These are phyloP conservation scores for Chirona hameri DNA, from an alignment of 2,888 invertebrate genomes.

Conservation along the genomic window DNA sequence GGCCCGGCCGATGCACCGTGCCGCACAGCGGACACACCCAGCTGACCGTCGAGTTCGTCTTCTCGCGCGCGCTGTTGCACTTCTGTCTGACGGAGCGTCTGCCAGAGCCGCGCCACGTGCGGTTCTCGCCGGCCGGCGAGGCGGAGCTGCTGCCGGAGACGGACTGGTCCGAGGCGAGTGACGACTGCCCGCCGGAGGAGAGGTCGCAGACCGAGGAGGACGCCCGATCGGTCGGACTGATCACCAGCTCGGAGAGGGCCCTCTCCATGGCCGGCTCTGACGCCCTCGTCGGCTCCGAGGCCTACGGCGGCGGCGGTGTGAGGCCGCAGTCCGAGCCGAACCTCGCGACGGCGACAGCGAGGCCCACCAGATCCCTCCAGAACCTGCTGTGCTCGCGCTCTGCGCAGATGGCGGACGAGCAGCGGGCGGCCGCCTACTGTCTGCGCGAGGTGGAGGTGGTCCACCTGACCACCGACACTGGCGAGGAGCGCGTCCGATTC, in stretches of 20 bases:
- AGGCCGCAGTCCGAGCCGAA: not conserved
- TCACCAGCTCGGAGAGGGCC: not conserved
- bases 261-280: not conserved
- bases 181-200: not conserved
- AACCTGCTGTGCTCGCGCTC: not conserved
- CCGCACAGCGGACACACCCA: not conserved
- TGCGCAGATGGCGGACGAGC: not conserved
- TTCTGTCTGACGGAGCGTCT: constrained; percentile 13
- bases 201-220: not conserved
- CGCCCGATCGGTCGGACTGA: not conserved
- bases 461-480: constrained; percentile 51
- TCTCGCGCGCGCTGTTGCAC: not conserved
- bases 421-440: not conserved
- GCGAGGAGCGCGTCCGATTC: constrained; percentile 6
- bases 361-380: not conserved
- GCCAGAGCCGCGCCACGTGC: not conserved
- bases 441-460: constrained; percentile 71
- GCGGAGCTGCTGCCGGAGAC: not conserved
- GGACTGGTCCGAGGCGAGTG: not conserved
- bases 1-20: not conserved
- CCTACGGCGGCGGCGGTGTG: not conserved
- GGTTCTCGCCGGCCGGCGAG: not conserved
- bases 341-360: not conserved
- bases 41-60: constrained; percentile 7
- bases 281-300: too few relatives aligned